phyloP scores from a whole-genome alignment of 2,113 vertebrate species.

The Origma solitaria region DNA sequence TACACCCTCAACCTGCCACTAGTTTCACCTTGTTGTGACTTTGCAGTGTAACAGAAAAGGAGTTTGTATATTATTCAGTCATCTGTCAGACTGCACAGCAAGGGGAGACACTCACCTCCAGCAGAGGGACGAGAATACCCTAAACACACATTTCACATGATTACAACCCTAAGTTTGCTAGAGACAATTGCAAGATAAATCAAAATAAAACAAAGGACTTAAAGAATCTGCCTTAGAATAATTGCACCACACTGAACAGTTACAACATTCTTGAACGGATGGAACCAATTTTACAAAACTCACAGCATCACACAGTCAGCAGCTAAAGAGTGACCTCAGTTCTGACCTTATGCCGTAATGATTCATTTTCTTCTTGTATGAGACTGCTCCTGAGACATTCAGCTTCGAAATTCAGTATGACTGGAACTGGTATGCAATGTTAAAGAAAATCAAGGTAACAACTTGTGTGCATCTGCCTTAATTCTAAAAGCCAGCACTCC shows the following conservation, averaged over 20 bases:
- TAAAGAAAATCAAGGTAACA: slow-evolving; percentile 66
- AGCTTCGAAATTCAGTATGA: slow-evolving; percentile 89
- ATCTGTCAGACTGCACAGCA: neutral
- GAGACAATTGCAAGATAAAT: neutral
- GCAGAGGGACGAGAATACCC: neutral
- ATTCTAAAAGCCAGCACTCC: neutral
- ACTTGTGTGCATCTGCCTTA: neutral
- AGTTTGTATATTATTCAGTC: neutral
- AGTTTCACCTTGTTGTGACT: neutral
- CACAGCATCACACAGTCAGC: neutral
- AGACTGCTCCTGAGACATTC: slow-evolving; percentile 85
- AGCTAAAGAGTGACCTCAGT: neutral
- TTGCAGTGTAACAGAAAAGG: neutral
- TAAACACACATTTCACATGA: neutral
- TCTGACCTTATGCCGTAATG: slow-evolving; percentile 85
- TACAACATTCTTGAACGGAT: neutral
- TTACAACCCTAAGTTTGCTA: neutral
- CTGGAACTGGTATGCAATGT: slow-evolving; percentile 84
- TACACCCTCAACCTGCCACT: neutral
- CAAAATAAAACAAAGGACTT: neutral
- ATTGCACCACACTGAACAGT: neutral
- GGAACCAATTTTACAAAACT: neutral
- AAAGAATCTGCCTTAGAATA: neutral
- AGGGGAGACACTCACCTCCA: neutral
- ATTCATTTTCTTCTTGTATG: slow-evolving; percentile 90